Conservation (phyloP, 2,113 vertebrate species). For the Pseudopipra pipra region DNA sequence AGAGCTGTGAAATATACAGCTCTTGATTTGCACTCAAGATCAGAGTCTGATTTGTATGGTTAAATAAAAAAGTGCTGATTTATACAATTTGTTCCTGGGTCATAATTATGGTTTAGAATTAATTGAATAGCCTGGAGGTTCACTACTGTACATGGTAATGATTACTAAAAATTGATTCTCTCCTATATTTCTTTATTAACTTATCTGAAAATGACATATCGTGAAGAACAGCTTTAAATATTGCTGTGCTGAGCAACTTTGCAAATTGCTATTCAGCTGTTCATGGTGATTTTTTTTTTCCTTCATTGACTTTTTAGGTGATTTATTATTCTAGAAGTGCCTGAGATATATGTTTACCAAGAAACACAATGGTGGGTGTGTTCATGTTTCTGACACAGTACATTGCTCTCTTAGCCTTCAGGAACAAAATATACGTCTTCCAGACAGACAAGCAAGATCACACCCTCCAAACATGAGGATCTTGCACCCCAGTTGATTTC, state of each 20-base stretch:
- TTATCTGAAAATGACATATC: constrained; percentile 72
- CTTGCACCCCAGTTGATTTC: not conserved
- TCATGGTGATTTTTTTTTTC: not conserved
- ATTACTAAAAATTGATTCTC: constrained; percentile 72
- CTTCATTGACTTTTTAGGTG: constrained; percentile 56
- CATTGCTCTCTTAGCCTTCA: not conserved
- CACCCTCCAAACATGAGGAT: not conserved
- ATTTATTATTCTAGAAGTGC: constrained; percentile 58
- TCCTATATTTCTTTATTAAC: constrained; percentile 75
- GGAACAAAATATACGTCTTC: not conserved
- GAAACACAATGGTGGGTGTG: not conserved
- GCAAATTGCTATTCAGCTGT: constrained; percentile 68
- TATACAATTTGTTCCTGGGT: constrained; percentile 58
- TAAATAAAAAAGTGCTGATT: constrained; percentile 70
- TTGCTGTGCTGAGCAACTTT: constrained; percentile 69
- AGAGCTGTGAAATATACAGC: constrained; percentile 4
- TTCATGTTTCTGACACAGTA: not conserved
- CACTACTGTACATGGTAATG: constrained; percentile 69
- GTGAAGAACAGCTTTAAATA: constrained; percentile 65
- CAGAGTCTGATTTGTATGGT: constrained; percentile 52
- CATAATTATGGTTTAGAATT: constrained; percentile 75
- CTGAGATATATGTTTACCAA: constrained; percentile 6
- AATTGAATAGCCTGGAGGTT: constrained; percentile 74
- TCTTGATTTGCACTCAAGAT: not conserved
- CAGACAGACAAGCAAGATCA: not conserved